These are phyloP conservation scores for Halocaridina rubra DNA, from an alignment of 2,888 invertebrate genomes.

Conservation along the genomic window DNA sequence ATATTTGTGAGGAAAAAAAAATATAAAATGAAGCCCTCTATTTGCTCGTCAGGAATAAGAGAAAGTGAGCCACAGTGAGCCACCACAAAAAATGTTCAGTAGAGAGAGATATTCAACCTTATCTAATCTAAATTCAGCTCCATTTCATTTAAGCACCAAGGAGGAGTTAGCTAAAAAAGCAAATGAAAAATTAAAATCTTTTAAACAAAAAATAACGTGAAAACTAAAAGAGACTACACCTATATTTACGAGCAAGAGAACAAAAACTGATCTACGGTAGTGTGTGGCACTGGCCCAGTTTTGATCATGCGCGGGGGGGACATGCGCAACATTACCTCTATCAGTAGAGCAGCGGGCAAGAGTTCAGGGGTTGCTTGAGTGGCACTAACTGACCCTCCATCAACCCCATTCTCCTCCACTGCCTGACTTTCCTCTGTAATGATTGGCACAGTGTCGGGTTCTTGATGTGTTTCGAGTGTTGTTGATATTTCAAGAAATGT, in stretches of 20 bases:
- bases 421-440: background rate
- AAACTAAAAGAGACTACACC: background rate
- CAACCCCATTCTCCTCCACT: background rate
- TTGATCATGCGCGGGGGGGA: slow-evolving; percentile 43
- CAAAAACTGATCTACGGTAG: slow-evolving; percentile 32
- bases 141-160: background rate
- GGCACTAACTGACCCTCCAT: background rate
- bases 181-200: background rate
- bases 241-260: background rate
- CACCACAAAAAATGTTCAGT: too few species aligned
- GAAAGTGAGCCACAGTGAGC: too few species aligned
- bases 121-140: background rate
- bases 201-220: background rate
- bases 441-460: background rate
- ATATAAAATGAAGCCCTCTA: background rate
- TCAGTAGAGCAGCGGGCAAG: slow-evolving; percentile 1
- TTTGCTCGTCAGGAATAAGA: too few species aligned
- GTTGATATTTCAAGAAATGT: background rate
- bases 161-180: background rate
- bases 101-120: background rate
- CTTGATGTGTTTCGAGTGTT: background rate
- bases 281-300: slow-evolving; percentile 43
- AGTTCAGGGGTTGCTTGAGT: slow-evolving; percentile 13
- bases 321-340: slow-evolving; percentile 55
- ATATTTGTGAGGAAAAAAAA: too few species aligned